Evolutionary conservation across 1,140 invertebrate genomes (phyloP), one percentile per base, ranked within the genome.

Genomic region (Zaprionus capensis): DNA sequence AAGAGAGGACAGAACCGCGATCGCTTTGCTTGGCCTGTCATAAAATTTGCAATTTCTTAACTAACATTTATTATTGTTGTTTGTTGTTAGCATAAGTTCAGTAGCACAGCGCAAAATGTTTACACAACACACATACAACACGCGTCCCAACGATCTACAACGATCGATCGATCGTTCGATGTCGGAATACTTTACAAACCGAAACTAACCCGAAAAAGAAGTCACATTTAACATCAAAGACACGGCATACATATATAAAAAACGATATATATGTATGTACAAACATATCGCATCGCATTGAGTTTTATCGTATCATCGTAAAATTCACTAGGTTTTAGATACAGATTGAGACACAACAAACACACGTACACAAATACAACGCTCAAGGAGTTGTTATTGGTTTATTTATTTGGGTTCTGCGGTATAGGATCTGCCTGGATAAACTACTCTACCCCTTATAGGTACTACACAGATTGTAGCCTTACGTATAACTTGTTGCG

Each of bases 71-170:
- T 82, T 83, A 83, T 74, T 74, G 56, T 82, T 82, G 66, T 79
- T 75, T 70, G 38, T 81, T 73, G 72, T 78, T 82, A 80, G 81
- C 80, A 83, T 83, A 82, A 83, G 76, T 82, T 82, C 72, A 79
- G 49, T 83, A 66, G 81, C 81, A 82, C 81, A 82, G 81, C 81
- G 76, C 81, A 79, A 68, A 76, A 83, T 79, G 67, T 63, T 74
- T 69, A 66, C 46, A 44, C 57, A 78, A 31, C 65, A 66, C 46
- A 44, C 57, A 78, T 31, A 78, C 62, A 76, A 55, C 26, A 57
- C 63, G 31, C 51, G 53, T 7, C 22, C 57, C 36, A 64, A 46
- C 49, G 64, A 55, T 66, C 53, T 31, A 53, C 44, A 34, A 46
- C 55, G 36, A 58, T 66, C 17, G 28, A 38, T 49, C n/a, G 36